Evolutionary conservation across 2,113 vertebrate species (phyloP), one percentile per base, ranked within the genome.

Genomic region (Burhinus oedicnemus): DNA sequence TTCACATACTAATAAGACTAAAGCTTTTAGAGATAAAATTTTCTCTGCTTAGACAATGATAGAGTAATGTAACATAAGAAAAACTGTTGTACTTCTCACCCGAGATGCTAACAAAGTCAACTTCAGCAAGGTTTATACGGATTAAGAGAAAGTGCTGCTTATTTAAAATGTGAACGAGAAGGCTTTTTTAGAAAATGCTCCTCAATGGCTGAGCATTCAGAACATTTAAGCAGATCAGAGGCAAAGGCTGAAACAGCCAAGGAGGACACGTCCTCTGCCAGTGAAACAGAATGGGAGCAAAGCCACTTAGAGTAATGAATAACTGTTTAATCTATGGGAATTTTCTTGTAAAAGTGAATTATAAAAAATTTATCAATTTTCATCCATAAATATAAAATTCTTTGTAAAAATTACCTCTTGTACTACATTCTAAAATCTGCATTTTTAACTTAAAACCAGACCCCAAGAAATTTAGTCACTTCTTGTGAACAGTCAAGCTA

Each of bases 281-380:
- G 44, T 36, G 61, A 44, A 86, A 30, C 8, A 84, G 69, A 90
- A 80, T 49, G 55, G 38, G 19, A 96, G 55, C 13, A 83, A 86
- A 93, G 76, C 91, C 89, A 23, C 70, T 85, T 29, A 34, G 36
- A 91, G 84, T 66, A 94, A 97, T 80, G 87, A 91, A 58, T 91
- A 95, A 93, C 81, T 77, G 62, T 76, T 95, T 91, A 57, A 95
- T 89, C 91, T 93, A 74, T 66, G 94, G 89, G 64, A 83, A 91
- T 88, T 83, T 83, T 90, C 93, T 85, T 70, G 70, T 62, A 85
- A 75, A 94, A 95, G 84, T 79, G 96, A 95, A 95, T 95, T 72
- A 95, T 95, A 95, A 96, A 96, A 95, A 87, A 94, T 85, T 84
- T 72, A 96, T 95, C 87, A 19, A 91, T 95, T 93, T 95, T 95